phyloP scores from a whole-genome alignment of 2,113 vertebrate species.

The Aix galericulata region DNA sequence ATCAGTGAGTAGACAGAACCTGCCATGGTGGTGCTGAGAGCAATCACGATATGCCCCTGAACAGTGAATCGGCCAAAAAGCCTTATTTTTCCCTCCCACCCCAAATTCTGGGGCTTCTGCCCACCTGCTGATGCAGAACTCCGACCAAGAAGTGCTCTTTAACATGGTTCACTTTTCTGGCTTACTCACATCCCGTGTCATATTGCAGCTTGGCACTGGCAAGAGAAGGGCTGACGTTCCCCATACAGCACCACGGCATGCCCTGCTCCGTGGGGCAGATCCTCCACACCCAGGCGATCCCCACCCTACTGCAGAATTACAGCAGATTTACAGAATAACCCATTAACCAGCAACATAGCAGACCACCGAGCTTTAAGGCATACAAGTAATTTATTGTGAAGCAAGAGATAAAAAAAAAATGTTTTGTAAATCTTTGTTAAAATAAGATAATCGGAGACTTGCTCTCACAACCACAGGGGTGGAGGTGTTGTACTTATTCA shows the following conservation, averaged over 20 bases:
- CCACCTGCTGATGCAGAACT: neutral
- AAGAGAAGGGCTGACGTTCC: neutral
- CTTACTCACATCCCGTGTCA: neutral
- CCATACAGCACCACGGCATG: rapidly evolving
- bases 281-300: rapidly evolving
- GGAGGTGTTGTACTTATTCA: neutral
- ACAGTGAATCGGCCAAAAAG: neutral
- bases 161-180: neutral
- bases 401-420: neutral
- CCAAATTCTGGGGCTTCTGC: neutral
- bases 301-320: neutral
- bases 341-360: neutral
- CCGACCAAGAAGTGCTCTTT: neutral
- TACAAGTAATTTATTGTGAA: neutral
- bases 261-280: neutral
- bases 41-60: neutral
- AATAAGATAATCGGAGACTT: neutral
- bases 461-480: neutral
- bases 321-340: neutral
- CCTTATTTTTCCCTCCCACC: neutral
- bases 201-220: neutral
- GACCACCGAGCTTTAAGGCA: neutral
- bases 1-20: neutral
- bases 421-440: neutral
- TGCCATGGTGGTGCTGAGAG: neutral